phyloP scores from a whole-genome alignment of 1,140 invertebrate species.

The Brachionus paranguensis region DNA sequence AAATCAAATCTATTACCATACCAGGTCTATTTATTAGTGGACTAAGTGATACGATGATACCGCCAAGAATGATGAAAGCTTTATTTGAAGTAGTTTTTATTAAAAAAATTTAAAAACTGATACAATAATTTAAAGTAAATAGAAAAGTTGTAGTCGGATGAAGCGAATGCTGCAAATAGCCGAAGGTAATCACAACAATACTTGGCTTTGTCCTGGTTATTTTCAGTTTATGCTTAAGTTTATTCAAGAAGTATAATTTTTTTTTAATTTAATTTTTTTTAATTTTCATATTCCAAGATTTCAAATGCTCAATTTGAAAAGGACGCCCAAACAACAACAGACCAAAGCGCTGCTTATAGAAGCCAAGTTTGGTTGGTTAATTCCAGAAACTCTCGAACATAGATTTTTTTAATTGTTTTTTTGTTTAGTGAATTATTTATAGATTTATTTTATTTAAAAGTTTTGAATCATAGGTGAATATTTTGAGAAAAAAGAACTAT shows the following conservation, averaged over 20 bases:
- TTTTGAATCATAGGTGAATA: too few relatives aligned
- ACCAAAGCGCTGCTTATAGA: neutral
- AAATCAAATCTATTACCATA: constrained; percentile 44
- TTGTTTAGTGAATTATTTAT: neutral
- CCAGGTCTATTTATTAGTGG: constrained; percentile 55
- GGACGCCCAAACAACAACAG: neutral
- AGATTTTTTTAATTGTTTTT: neutral
- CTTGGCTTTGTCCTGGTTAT: constrained; percentile 31
- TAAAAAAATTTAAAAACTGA: neutral
- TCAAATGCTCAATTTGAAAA: neutral
- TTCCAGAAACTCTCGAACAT: neutral
- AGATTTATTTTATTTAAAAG: neutral
- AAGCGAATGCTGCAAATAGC: constrained; percentile 27
- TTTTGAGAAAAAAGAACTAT: too few relatives aligned
- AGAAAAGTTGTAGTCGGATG: neutral
- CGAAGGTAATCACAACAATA: constrained; percentile 32
- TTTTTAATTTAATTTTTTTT: neutral
- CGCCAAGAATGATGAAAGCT: constrained; percentile 74
- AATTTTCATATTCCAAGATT: neutral
- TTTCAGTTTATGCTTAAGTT: constrained; percentile 36
- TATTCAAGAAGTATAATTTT: constrained; percentile 10
- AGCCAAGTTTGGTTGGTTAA: constrained; percentile 10
- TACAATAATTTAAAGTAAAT: neutral
- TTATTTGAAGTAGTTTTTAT: constrained; percentile 60
- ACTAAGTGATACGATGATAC: constrained; percentile 73